phyloP scores from a whole-genome alignment of 2,113 vertebrate genomes.

The Mormyrus lacerda region DNA sequence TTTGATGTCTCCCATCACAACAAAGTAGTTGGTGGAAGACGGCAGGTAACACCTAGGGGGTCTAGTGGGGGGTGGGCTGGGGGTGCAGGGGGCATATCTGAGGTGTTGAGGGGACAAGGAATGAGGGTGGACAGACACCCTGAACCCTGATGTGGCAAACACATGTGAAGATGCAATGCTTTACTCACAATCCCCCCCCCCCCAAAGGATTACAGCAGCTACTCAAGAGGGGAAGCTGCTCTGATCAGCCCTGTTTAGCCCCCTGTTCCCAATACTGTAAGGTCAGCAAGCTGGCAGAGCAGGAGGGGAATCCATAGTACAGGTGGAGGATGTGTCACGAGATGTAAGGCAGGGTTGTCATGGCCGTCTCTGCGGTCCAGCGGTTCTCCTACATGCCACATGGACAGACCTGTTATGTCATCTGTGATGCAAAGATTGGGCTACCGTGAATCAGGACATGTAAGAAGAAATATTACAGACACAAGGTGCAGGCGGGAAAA shows the following conservation, averaged over 20 bases:
- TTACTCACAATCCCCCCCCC: neutral
- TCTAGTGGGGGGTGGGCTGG: neutral
- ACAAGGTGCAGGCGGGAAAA: no score
- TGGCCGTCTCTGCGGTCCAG: neutral
- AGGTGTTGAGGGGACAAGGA: neutral
- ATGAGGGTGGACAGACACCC: no score
- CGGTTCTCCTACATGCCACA: neutral
- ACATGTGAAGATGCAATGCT: neutral
- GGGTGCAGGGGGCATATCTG: neutral
- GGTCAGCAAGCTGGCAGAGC: neutral
- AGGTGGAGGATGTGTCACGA: neutral
- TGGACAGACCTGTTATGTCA: neutral
- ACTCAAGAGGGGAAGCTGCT: neutral
- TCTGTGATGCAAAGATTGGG: neutral
- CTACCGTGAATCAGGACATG: neutral
- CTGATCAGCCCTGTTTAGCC: neutral
- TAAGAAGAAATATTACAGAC: neutral
- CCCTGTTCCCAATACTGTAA: neutral
- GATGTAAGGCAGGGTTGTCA: neutral
- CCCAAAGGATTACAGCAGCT: neutral
- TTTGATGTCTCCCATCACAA: slow-evolving; percentile 5
- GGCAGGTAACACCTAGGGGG: neutral
- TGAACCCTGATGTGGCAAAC: neutral
- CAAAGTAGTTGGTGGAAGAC: neutral
- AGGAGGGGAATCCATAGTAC: neutral